Evolutionary conservation across 2,797 vertebrate species (phyloP).

Genomic region (Eleutherodactylus coqui): DNA sequence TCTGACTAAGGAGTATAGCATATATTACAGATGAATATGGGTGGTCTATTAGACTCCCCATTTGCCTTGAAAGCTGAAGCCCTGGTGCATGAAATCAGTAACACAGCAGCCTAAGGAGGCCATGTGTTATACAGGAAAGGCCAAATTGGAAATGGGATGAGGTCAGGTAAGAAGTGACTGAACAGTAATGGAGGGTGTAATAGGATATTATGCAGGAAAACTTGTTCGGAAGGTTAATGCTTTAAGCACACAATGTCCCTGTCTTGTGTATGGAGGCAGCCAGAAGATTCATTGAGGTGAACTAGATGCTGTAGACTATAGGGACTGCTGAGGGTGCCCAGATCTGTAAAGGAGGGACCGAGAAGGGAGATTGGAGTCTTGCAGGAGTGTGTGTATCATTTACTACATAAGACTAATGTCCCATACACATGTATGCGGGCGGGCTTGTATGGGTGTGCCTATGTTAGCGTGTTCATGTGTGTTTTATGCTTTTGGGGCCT

Average conservation of each 20-base stretch:
- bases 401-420: conserved; percentile 32
- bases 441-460: conserved; percentile 16
- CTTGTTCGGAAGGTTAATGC: neutral
- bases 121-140: neutral
- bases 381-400: conserved; percentile 15
- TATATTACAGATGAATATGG: neutral
- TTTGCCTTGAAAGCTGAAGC: neutral
- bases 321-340: neutral
- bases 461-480: conserved; percentile 2
- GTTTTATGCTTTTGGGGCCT: conserved; percentile 13
- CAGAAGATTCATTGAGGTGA: neutral
- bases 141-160: neutral
- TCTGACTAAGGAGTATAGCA: neutral
- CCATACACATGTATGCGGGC: neutral
- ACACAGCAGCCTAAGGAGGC: neutral
- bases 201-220: neutral
- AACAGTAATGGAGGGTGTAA: neutral
- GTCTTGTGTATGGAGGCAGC: neutral
- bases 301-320: neutral
- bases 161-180: neutral
- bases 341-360: neutral
- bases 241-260: conserved; percentile 8
- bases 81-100: neutral
- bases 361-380: conserved; percentile 7
- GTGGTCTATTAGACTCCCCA: neutral